Evolutionary conservation across 2,797 vertebrate species (phyloP).

Genomic region (Notoglanidium macrostoma): DNA sequence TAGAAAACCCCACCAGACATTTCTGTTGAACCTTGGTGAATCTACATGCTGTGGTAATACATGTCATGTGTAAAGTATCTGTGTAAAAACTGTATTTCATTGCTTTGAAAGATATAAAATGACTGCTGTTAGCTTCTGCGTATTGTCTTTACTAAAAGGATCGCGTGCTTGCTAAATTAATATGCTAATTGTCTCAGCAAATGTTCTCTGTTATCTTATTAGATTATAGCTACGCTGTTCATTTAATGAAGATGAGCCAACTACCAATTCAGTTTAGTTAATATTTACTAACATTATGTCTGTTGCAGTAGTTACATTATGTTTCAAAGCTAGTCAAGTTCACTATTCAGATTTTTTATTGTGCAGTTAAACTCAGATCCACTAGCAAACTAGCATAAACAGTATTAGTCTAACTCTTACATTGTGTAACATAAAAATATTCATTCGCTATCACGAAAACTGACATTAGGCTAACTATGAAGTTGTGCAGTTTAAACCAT

Average conservation of each 20-base stretch:
- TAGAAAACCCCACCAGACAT: background rate
- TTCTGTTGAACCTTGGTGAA: background rate
- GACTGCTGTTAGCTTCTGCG: background rate
- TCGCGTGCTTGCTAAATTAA: background rate
- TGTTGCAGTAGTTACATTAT: background rate
- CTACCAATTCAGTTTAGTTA: background rate
- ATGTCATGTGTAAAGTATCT: background rate
- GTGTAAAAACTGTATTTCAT: background rate
- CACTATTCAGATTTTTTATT: background rate
- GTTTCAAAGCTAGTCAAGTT: background rate
- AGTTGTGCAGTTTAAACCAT: background rate
- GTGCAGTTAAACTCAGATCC: background rate
- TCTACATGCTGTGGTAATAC: background rate
- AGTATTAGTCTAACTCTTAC: background rate
- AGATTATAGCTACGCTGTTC: background rate
- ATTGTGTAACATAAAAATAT: background rate
- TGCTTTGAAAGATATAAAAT: background rate
- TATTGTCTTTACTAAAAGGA: background rate
- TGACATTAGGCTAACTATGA: background rate
- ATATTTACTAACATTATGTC: background rate
- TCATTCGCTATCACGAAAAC: background rate
- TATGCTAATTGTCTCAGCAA: background rate
- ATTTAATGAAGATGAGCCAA: background rate
- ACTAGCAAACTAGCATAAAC: background rate
- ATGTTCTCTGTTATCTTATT: background rate